Evolutionary conservation across 2,888 invertebrate species (phyloP), one percentile per base, ranked within the genome.

Genomic region (Idaea aversata): DNA sequence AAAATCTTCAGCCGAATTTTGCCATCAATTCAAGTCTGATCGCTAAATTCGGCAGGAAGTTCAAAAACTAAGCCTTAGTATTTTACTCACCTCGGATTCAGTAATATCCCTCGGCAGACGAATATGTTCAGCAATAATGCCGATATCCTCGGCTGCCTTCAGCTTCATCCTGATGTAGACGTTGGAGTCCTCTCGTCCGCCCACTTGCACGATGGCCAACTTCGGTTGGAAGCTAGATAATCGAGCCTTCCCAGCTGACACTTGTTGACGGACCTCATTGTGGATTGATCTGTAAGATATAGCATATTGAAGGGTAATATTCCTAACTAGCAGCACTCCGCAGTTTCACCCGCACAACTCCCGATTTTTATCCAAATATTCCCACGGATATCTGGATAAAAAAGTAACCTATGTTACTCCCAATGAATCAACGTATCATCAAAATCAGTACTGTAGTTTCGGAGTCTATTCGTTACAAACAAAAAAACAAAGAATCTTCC

Each of bases 91-190:
- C 93, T 98, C 97, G 62, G 86, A 82, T 92, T 99, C 97, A 0
- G 97, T 98, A 62, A 95, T 97, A 35, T 96, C 94, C 57, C 94
- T 94, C 0, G 98, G 96, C 72, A 99, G 90, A 73, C 96, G 94
- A 4, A 99, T 88, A 84, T 98, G 98, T 60, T 95, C 94, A 0
- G 97, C 97, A 34, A 92, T 86, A 63, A 99, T 97, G 66, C 99
- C 99, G 75, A 99, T 97, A 77, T 98, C 97, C 64, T 93, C 94
- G 0, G 99, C 99, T 0, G 98, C 97, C 86, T 97, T 97, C 66
- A 99, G 94, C 93, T 99, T 99, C 96, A 97, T 98, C 57, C 98
- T 94, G 82, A 99, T 99, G 91, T 99, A 99, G 5, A 99, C 99
- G 93, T 99, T 99, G 61, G 99, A 99, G 90, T 99, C 99, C 86